Conservation (phyloP, 1,140 invertebrate species). For the Araneus ventricosus region DNA sequence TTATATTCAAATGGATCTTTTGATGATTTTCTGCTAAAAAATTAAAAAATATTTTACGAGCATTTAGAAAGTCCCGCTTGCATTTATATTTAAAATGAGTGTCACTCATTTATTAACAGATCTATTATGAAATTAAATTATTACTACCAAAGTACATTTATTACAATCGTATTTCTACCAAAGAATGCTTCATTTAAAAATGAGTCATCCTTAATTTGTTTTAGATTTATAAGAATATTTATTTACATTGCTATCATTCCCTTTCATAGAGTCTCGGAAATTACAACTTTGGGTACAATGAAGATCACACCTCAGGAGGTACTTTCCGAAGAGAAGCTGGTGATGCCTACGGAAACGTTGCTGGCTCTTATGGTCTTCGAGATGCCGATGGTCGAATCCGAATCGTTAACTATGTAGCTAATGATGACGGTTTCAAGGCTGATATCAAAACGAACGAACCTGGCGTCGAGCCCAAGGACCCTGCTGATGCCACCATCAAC, state of each 20-base stretch:
- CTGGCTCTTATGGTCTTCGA: slow-evolving; percentile 77
- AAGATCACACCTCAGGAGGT: slow-evolving; percentile 78
- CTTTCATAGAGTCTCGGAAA: slow-evolving; percentile 76
- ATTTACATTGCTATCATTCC: not conserved
- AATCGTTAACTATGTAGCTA: slow-evolving; percentile 78
- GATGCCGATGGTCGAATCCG: slow-evolving; percentile 78
- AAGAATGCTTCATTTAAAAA: too few species aligned
- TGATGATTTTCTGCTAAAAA: too few species aligned
- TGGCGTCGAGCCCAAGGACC: slow-evolving; percentile 73
- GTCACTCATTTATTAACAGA: too few species aligned
- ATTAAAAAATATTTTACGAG: too few species aligned
- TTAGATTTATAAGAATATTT: not conserved
- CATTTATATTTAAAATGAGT: too few species aligned
- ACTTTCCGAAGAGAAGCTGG: slow-evolving; percentile 77
- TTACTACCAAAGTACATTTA: too few species aligned
- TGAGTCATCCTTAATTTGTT: not conserved
- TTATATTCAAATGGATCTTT: too few species aligned
- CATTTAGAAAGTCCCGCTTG: too few species aligned
- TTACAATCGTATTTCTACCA: too few species aligned
- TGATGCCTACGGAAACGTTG: slow-evolving; percentile 74
- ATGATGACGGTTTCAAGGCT: slow-evolving; percentile 78
- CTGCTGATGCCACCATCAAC: slow-evolving; percentile 76
- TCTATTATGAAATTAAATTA: too few species aligned
- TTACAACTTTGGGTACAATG: slow-evolving; percentile 78
- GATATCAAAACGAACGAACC: slow-evolving; percentile 77